Conservation (phyloP, 2,888 invertebrate species). For the Malthinus seriepunctatus region DNA sequence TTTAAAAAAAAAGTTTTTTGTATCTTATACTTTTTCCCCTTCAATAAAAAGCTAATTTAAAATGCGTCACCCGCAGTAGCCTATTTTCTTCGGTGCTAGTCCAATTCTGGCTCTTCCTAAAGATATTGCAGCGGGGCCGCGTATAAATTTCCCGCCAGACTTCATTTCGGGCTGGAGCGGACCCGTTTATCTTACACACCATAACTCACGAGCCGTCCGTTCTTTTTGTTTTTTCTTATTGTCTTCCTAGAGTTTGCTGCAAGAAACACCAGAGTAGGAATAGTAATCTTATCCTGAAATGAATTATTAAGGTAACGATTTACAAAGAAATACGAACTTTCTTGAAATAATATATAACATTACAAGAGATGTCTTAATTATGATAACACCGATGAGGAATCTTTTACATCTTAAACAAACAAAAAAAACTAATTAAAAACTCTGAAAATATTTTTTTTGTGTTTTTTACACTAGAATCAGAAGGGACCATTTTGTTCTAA, state of each 20-base stretch:
- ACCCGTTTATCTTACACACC: constrained; percentile 73
- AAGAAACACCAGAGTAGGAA: constrained; percentile 55
- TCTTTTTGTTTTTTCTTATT: constrained; percentile 53
- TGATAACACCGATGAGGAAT: constrained; percentile 8
- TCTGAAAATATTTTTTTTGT: no score
- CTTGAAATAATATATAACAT: constrained; percentile 35
- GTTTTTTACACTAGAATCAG: no score
- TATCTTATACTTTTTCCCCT: constrained; percentile 21
- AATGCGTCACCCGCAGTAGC: constrained; percentile 54
- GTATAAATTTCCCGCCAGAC: constrained; percentile 62
- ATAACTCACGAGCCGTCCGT: constrained; percentile 62
- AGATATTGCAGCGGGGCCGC: constrained; percentile 55
- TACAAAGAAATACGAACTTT: constrained; percentile 41
- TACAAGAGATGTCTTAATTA: constrained; percentile 24
- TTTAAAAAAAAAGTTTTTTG: no score
- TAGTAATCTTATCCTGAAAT: constrained; percentile 55
- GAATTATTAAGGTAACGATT: constrained; percentile 53
- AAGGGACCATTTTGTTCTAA: no score
- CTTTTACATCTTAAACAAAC: not conserved
- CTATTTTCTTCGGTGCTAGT: constrained; percentile 54
- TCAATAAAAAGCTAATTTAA: constrained; percentile 56
- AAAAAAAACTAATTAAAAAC: constrained; percentile 3
- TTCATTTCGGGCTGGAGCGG: constrained; percentile 73
- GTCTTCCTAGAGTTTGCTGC: constrained; percentile 53
- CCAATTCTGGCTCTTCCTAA: constrained; percentile 54